Conservation (phyloP, 2,113 vertebrate genomes). For the Phylloscopus trochiloides region DNA sequence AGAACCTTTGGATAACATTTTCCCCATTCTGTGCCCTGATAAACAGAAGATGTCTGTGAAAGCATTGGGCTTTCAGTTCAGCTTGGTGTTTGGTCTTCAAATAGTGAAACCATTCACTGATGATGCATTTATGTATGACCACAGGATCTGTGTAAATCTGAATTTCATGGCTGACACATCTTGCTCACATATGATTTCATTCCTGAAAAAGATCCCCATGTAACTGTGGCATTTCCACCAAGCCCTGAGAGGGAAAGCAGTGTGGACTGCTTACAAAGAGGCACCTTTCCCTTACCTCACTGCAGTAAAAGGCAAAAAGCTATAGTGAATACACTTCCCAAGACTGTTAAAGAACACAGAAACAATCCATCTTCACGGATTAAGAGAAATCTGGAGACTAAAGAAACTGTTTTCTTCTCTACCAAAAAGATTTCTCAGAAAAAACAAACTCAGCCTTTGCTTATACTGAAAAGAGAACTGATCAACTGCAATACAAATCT, state of each 20-base stretch:
- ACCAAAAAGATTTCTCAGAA: background rate
- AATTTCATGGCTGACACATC: background rate
- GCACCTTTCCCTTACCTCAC: background rate
- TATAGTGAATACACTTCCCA: background rate
- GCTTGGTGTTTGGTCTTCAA: background rate
- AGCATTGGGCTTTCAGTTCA: background rate
- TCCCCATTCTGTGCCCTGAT: background rate
- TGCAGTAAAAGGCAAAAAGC: background rate
- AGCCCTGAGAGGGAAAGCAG: background rate
- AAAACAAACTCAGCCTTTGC: background rate
- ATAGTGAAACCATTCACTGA: background rate
- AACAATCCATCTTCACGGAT: background rate
- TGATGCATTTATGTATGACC: background rate
- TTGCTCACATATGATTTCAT: accelerated
- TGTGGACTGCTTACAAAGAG: background rate
- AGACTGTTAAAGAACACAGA: background rate
- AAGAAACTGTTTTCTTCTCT: background rate
- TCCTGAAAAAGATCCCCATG: background rate
- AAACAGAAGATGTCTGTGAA: background rate
- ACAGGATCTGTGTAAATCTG: background rate
- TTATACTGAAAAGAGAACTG: background rate
- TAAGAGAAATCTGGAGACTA: background rate
- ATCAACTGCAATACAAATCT: accelerated
- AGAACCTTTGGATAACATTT: background rate
- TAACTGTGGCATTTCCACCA: background rate